A percentile compares a stretch with the other conserved stretches of the same genome.
Evolutionary conservation across 1,140 invertebrate species (phyloP).

Genomic region (Danaus plexippus): DNA sequence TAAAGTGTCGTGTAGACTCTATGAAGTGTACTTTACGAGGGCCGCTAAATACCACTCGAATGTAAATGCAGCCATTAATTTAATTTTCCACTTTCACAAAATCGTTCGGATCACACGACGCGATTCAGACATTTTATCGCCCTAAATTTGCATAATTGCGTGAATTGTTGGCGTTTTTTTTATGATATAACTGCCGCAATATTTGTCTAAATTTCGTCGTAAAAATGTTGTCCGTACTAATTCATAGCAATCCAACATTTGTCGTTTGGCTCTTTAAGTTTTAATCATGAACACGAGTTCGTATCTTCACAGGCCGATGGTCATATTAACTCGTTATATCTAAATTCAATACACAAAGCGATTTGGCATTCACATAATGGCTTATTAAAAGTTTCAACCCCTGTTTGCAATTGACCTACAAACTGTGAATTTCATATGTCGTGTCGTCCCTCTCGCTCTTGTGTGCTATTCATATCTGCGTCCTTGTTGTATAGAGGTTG

Average conservation of each 20-base stretch:
- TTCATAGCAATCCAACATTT: conserved; percentile 1
- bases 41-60: conserved; percentile 27
- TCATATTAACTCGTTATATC: conserved; percentile 6
- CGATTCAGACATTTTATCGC: conserved; percentile 35
- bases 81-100: conserved; percentile 34
- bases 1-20: too few relatives aligned
- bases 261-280: background rate
- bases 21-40: background rate
- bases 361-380: conserved; percentile 17
- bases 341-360: conserved; percentile 11
- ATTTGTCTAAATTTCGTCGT: too few relatives aligned
- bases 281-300: too few relatives aligned
- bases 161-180: conserved; percentile 17
- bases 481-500: conserved; percentile 17
- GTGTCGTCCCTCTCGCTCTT: conserved; percentile 15
- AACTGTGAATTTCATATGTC: conserved; percentile 26
- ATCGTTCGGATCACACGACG: conserved; percentile 30
- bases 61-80: conserved; percentile 38
- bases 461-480: conserved; percentile 9
- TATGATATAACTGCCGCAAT: conserved; percentile 3
- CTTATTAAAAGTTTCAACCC: conserved; percentile 34
- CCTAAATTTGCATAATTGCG: conserved; percentile 37
- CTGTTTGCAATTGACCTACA: conserved; percentile 34
- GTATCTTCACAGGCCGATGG: background rate
- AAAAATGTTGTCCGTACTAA: background rate